Conservation (phyloP, 2,888 invertebrate species). For the Pachycephus smyrnensis region DNA sequence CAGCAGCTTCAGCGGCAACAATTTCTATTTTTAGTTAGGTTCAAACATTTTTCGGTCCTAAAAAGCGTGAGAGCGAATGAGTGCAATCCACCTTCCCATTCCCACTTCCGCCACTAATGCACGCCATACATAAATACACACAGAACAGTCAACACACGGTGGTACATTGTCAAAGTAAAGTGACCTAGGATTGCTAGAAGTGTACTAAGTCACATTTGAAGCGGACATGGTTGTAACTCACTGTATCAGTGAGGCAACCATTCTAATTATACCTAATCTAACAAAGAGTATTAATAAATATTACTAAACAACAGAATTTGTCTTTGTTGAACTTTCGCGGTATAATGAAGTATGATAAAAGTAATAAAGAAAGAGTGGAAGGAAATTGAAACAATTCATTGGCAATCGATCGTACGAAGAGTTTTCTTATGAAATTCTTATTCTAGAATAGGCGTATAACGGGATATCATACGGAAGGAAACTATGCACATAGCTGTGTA, state of each 20-base stretch:
- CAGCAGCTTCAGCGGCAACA: neutral
- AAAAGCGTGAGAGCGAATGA: neutral
- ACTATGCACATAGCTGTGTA: conserved; percentile 35
- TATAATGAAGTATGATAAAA: neutral
- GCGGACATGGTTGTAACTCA: conserved; percentile 44
- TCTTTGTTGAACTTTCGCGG: conserved; percentile 20
- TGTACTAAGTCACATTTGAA: conserved; percentile 49
- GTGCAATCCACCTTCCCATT: neutral
- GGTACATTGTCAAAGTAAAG: conserved; percentile 16
- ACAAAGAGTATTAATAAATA: conserved; percentile 61
- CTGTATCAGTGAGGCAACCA: conserved; percentile 65
- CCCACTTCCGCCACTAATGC: neutral
- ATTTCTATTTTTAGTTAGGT: neutral
- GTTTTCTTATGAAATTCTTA: neutral
- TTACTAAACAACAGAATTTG: conserved; percentile 31
- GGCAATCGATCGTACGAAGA: neutral
- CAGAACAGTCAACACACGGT: neutral
- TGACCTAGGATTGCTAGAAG: conserved; percentile 49
- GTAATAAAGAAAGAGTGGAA: neutral
- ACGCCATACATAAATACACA: neutral
- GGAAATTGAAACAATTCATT: neutral
- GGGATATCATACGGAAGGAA: neutral
- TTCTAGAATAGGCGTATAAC: neutral
- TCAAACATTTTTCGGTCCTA: neutral
- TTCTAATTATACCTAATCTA: conserved; percentile 54